Evolutionary conservation across 2,113 vertebrate species (phyloP).

Genomic region (Holacanthus passer): DNA sequence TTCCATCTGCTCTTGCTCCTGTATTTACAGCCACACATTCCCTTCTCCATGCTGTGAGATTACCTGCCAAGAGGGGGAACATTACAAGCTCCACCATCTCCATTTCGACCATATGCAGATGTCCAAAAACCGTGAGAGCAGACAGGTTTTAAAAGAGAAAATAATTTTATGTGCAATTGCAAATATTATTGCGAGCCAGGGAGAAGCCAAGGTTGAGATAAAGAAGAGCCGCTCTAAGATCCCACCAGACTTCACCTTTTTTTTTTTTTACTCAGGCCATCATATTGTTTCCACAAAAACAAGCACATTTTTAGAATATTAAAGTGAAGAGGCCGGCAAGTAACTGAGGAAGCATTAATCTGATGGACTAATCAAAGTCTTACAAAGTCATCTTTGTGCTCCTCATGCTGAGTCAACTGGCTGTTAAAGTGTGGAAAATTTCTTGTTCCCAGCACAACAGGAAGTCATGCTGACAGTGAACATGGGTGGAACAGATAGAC

Average conservation of each 20-base stretch:
- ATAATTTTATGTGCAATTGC: neutral
- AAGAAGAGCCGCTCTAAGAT: slow-evolving; percentile 1
- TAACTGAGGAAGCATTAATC: slow-evolving; percentile 5
- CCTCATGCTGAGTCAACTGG: slow-evolving; percentile 16
- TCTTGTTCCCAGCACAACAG: slow-evolving; percentile 4
- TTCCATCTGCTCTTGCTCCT: slow-evolving; percentile 52
- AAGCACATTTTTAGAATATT: slow-evolving; percentile 5
- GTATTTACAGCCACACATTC: slow-evolving; percentile 40
- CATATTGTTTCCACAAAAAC: neutral
- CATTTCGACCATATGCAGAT: slow-evolving; percentile 21
- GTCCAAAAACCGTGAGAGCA: neutral
- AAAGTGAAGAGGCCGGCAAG: neutral
- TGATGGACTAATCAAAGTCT: slow-evolving; percentile 18
- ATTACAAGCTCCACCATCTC: slow-evolving; percentile 27
- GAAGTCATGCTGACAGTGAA: neutral
- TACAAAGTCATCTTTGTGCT: neutral
- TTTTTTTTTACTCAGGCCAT: slow-evolving; percentile 15
- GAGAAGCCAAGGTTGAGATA: slow-evolving; percentile 9
- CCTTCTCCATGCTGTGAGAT: slow-evolving; percentile 25
- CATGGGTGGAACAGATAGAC: neutral
- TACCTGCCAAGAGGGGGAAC: slow-evolving; percentile 28
- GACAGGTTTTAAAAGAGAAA: slow-evolving; percentile 2
- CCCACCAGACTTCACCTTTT: slow-evolving; percentile 7
- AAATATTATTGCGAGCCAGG: slow-evolving; percentile 8
- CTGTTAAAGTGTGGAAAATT: neutral